Conservation (phyloP, 2,888 invertebrate species). For the Leptinotarsa rubiginosa region DNA sequence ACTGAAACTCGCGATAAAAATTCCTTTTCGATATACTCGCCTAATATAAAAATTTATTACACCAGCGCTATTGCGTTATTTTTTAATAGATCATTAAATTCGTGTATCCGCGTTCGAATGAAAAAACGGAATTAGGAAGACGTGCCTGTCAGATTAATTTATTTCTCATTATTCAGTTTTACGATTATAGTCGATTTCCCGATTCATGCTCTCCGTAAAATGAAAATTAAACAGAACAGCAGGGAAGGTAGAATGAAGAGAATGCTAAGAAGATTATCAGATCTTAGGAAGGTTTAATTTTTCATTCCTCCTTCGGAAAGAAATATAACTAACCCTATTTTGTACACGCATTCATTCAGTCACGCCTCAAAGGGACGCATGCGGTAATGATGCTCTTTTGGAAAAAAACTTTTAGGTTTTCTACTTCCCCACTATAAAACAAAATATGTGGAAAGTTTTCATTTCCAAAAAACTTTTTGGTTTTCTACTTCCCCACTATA, state of each 20-base stretch:
- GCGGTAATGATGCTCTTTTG: too few relatives aligned
- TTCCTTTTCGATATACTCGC: conserved; percentile 38
- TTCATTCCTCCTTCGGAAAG: too few relatives aligned
- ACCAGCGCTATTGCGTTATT: conserved; percentile 25
- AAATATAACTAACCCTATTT: too few relatives aligned
- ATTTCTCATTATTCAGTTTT: neutral
- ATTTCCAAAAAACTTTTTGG: too few relatives aligned
- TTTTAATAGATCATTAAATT: conserved; percentile 8
- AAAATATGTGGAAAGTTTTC: too few relatives aligned
- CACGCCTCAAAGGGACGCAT: too few relatives aligned
- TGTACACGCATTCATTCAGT: too few relatives aligned
- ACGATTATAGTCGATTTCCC: neutral
- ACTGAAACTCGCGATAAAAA: conserved; percentile 40
- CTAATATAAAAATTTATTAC: conserved; percentile 33
- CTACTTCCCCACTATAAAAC: too few relatives aligned
- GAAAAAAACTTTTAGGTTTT: too few relatives aligned
- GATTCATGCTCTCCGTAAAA: neutral
- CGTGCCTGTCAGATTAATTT: neutral
- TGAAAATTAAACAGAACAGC: neutral
- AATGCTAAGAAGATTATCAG: too few relatives aligned
- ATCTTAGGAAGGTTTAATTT: too few relatives aligned
- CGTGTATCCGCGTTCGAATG: conserved; percentile 2
- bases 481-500: too few relatives aligned
- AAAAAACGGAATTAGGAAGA: neutral
- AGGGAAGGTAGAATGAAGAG: neutral